These are phyloP conservation scores for Drosophila rhopaloa DNA, from an alignment of 1,140 invertebrate genomes.

Conservation along the genomic window DNA sequence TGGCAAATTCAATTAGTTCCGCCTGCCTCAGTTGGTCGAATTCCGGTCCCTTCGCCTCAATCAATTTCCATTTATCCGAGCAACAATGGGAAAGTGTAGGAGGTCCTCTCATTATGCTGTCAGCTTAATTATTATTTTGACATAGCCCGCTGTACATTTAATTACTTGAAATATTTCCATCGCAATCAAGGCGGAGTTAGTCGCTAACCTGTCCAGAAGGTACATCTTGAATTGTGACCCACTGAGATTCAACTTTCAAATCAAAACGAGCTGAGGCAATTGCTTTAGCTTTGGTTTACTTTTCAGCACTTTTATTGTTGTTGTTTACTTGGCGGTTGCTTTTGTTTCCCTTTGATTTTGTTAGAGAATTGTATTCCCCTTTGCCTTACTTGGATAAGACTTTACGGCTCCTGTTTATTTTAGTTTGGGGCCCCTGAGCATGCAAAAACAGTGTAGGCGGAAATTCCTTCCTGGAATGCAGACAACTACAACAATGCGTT, in stretches of 20 bases:
- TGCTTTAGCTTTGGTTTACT: conserved; percentile 43
- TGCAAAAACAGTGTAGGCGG: conserved; percentile 12
- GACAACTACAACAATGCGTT: conserved; percentile 3
- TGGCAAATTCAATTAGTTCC: conserved; percentile 51
- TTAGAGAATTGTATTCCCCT: conserved; percentile 30
- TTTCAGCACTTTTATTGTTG: conserved; percentile 33
- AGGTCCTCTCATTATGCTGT: conserved; percentile 63
- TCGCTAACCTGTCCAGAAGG: conserved; percentile 10
- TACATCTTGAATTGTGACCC: conserved; percentile 3
- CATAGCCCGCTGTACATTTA: conserved; percentile 66
- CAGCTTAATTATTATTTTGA: conserved; percentile 76
- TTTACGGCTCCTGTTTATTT: conserved; percentile 32
- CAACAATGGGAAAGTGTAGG: conserved; percentile 15
- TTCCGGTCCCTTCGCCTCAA: conserved; percentile 11
- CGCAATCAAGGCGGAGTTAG: conserved; percentile 13
- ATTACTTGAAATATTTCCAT: conserved; percentile 67
- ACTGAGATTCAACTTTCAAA: conserved; percentile 18
- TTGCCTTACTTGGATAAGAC: conserved; percentile 18
- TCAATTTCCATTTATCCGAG: conserved; percentile 41
- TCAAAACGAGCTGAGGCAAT: conserved; percentile 34
- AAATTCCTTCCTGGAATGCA: conserved; percentile 6
- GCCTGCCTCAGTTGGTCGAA: conserved; percentile 12
- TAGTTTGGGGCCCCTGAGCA: conserved; percentile 7
- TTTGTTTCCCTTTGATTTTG: conserved; percentile 68
- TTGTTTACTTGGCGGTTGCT: conserved; percentile 63